These are phyloP conservation scores for Barbus barbus DNA, from an alignment of 2,113 vertebrate genomes.

Conservation along the genomic window DNA sequence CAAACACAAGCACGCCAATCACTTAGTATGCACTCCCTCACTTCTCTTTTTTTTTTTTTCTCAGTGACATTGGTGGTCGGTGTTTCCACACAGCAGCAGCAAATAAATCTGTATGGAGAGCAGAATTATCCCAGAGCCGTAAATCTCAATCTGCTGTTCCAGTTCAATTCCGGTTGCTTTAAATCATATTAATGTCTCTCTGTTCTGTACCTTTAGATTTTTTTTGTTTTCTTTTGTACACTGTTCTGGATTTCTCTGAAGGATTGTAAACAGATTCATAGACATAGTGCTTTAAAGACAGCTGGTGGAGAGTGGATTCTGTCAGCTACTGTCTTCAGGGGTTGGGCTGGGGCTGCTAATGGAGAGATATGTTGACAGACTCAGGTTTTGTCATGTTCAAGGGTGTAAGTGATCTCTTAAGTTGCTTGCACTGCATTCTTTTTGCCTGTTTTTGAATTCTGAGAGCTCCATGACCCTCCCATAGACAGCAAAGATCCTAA, in stretches of 20 bases:
- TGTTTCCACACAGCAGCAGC: slow-evolving; percentile 22
- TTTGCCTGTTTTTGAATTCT: too few relatives aligned
- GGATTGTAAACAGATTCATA: background rate
- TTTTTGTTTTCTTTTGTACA: background rate
- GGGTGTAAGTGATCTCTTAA: slow-evolving; percentile 17
- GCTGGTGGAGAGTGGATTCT: background rate
- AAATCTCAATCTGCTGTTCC: slow-evolving; percentile 23
- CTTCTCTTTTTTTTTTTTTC: background rate
- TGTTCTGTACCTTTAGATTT: background rate
- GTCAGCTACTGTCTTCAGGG: background rate
- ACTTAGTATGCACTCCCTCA: background rate
- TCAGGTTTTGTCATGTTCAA: slow-evolving; percentile 27
- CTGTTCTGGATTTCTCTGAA: background rate
- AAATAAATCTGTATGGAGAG: slow-evolving; percentile 15
- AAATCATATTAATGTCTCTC: slow-evolving; percentile 11
- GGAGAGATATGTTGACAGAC: background rate
- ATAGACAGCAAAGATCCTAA: too few relatives aligned
- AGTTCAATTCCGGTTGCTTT: background rate
- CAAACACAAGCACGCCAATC: slow-evolving; percentile 9
- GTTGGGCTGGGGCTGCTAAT: background rate
- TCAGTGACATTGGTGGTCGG: background rate
- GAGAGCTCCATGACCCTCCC: too few relatives aligned
- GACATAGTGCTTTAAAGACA: background rate
- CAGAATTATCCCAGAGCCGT: background rate
- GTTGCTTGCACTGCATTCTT: background rate